phyloP scores from a whole-genome alignment of 2,113 vertebrate genomes.

The Notarius lentiginosus region DNA sequence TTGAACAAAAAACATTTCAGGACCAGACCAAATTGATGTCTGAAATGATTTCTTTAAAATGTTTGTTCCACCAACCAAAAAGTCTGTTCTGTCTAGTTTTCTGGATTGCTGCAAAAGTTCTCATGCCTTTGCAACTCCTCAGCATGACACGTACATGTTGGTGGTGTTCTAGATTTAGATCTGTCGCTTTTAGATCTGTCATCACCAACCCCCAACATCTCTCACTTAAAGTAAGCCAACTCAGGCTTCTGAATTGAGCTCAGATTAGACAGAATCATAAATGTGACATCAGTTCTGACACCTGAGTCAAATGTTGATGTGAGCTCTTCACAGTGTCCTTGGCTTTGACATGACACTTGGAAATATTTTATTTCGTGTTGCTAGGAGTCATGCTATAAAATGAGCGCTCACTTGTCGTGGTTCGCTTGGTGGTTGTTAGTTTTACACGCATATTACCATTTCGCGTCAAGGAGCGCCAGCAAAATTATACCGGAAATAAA shows the following conservation, averaged over 20 bases:
- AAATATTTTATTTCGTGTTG: too few relatives aligned
- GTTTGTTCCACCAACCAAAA: background rate
- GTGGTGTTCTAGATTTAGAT: constrained; percentile 29
- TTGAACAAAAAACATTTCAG: background rate
- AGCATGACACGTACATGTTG: constrained; percentile 4
- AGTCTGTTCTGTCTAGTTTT: background rate
- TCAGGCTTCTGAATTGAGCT: constrained; percentile 23
- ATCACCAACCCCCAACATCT: background rate
- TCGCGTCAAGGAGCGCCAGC: too few relatives aligned
- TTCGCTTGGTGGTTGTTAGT: too few relatives aligned
- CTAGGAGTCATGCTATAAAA: too few relatives aligned
- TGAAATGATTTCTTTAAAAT: background rate
- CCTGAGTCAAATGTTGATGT: constrained; percentile 22
- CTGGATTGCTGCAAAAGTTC: background rate
- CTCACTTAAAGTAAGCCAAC: constrained; percentile 3
- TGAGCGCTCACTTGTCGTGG: too few relatives aligned
- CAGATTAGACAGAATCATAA: constrained; percentile 14
- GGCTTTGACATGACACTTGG: constrained; percentile 33
- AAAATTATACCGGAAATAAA: too few relatives aligned
- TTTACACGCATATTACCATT: too few relatives aligned
- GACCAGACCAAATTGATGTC: background rate
- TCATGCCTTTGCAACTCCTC: constrained; percentile 18
- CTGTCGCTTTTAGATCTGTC: constrained; percentile 23
- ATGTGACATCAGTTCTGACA: constrained; percentile 44
- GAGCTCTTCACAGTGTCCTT: constrained; percentile 17